A percentile compares a stretch with the other conserved stretches of the same genome.
Conservation (phyloP, 2,113 vertebrate species). For the Lontra canadensis region DNA sequence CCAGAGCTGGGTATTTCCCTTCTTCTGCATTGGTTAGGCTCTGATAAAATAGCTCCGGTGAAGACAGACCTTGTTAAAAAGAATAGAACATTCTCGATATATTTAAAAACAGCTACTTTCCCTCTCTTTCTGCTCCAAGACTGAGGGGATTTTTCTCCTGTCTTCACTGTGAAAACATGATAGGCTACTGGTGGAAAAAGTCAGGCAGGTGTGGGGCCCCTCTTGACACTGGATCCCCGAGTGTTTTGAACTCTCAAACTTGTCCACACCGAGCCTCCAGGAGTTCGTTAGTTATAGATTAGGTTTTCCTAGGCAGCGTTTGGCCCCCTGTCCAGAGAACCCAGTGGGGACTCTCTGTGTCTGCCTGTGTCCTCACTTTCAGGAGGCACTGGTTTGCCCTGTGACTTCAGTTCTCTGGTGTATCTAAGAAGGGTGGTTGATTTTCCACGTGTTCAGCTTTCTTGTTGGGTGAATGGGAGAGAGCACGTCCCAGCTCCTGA, state of each 20-base stretch:
- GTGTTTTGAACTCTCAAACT: neutral
- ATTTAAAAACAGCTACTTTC: neutral
- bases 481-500: neutral
- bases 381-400: neutral
- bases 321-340: neutral
- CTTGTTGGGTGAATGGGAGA: neutral
- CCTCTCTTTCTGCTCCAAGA: neutral
- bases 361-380: neutral
- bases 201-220: neutral
- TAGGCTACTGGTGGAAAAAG: neutral
- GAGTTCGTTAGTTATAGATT: neutral
- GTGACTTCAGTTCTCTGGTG: neutral
- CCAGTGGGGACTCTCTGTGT: neutral
- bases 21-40: neutral
- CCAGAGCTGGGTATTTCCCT: neutral
- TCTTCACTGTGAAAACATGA: neutral
- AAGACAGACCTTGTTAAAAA: neutral
- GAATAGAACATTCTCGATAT: neutral
- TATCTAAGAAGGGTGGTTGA: neutral
- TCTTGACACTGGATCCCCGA: too few species aligned
- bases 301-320: neutral
- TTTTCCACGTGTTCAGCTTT: neutral
- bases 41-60: neutral
- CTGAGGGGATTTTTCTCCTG: neutral
- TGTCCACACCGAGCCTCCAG: neutral